Percentiles rank a stretch among this genome's conserved stretches.
Conservation (phyloP, 2,113 vertebrate species). For the Lagopus muta region DNA sequence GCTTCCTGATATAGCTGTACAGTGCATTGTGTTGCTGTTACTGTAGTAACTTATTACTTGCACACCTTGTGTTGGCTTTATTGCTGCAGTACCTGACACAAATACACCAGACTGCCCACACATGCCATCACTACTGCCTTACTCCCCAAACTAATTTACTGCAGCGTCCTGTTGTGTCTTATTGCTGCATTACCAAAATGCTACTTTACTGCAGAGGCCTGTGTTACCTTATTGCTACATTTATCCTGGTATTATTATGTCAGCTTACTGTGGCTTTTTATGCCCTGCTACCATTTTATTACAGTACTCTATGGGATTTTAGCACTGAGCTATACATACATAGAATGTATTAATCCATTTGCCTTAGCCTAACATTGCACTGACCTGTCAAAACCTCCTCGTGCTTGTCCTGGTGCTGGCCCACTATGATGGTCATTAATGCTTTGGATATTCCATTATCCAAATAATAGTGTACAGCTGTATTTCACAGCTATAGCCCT, state of each 20-base stretch:
- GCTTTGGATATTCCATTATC: constrained; percentile 1
- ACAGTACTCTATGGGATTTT: constrained; percentile 49
- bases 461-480: constrained; percentile 31
- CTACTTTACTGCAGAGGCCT: constrained; percentile 62
- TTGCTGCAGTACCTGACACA: constrained; percentile 76
- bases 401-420: background rate
- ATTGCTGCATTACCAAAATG: constrained; percentile 64
- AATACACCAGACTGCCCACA: constrained; percentile 17
- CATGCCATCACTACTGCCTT: background rate
- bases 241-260: constrained; percentile 67
- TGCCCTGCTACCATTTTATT: constrained; percentile 64
- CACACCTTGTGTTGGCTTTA: constrained; percentile 58
- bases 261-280: constrained; percentile 65
- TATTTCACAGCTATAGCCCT: constrained; percentile 28
- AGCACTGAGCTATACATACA: constrained; percentile 38
- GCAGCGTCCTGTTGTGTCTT: constrained; percentile 56
- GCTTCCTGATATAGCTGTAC: constrained; percentile 45
- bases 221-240: constrained; percentile 72
- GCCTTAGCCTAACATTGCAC: background rate
- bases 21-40: constrained; percentile 34
- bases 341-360: constrained; percentile 38
- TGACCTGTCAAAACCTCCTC: background rate
- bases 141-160: constrained; percentile 49
- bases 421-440: background rate
- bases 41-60: constrained; percentile 54